Conservation (phyloP, 1,140 invertebrate genomes). For the Drosophila micromelanica region DNA sequence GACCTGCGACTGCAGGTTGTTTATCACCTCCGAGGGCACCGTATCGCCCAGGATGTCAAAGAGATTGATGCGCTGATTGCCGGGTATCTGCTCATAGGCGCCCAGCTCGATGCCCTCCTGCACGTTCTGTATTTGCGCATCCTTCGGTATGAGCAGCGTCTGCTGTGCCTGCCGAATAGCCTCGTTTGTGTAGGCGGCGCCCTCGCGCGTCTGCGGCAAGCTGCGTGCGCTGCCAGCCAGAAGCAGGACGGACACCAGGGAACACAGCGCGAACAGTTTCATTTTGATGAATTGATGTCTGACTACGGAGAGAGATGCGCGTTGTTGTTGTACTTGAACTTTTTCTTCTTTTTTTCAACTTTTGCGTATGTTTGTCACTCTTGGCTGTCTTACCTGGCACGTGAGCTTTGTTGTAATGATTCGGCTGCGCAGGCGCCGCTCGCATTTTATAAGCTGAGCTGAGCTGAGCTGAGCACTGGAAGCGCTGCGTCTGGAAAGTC, state of each 20-base stretch:
- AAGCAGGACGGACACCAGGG: conserved; percentile 80
- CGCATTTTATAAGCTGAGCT: conserved; percentile 80
- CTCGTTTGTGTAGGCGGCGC: conserved; percentile 91
- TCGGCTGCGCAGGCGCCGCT: conserved; percentile 58
- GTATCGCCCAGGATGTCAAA: conserved; percentile 92
- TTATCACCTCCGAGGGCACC: conserved; percentile 93
- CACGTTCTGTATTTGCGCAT: conserved; percentile 92
- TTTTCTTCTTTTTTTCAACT: not conserved
- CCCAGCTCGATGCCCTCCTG: conserved; percentile 93
- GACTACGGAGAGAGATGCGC: conserved; percentile 24
- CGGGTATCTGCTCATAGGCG: conserved; percentile 92
- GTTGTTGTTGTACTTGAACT: conserved; percentile 18
- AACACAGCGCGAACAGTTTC: conserved; percentile 84
- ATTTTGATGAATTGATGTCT: conserved; percentile 50
- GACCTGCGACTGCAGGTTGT: conserved; percentile 92
- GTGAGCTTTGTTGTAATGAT: conserved; percentile 76
- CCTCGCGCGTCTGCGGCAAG: conserved; percentile 89
- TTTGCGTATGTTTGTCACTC: not conserved
- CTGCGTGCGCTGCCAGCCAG: conserved; percentile 85
- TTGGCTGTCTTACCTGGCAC: conserved; percentile 73
- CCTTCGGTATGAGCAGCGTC: conserved; percentile 92
- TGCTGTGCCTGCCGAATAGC: conserved; percentile 94
- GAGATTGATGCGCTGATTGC: conserved; percentile 91
- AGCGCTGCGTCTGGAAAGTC: conserved; percentile 62
- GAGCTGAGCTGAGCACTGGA: conserved; percentile 62